A percentile compares a stretch with the other conserved stretches of the same genome.
phyloP scores from a whole-genome alignment of 2,888 invertebrate genomes.

The Penaeus monodon region DNA sequence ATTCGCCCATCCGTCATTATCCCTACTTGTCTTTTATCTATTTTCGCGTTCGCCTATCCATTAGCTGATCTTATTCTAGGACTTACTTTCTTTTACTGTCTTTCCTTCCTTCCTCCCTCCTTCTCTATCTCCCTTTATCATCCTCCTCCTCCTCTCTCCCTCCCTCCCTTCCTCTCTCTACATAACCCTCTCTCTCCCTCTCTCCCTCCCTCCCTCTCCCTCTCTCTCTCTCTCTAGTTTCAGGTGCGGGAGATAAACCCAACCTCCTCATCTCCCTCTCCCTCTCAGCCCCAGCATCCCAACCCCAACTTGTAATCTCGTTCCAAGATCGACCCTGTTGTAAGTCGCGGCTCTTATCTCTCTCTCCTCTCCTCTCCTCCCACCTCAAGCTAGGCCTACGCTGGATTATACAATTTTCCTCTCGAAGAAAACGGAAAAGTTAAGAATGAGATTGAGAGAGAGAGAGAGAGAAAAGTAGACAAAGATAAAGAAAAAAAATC shows the following conservation, averaged over 20 bases:
- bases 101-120: background rate
- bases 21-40: too few species aligned
- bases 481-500: background rate
- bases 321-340: too few species aligned
- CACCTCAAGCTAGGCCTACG: background rate
- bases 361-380: too few species aligned
- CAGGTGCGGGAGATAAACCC: too few species aligned
- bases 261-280: too few species aligned
- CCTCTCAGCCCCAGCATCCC: too few species aligned
- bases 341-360: too few species aligned
- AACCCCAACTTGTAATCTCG: too few species aligned
- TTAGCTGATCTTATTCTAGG: background rate
- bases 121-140: background rate
- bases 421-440: background rate
- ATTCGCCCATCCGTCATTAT: too few species aligned
- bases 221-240: too few species aligned
- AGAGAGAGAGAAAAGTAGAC: background rate
- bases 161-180: background rate
- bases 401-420: background rate
- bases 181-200: too few species aligned
- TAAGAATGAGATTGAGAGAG: background rate
- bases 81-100: background rate
- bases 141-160: background rate
- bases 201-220: too few species aligned
- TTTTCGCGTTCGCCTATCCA: background rate